A percentile compares a stretch with the other conserved stretches of the same genome.
phyloP scores from a whole-genome alignment of 2,113 vertebrate species.

The Myotis brandtii region DNA sequence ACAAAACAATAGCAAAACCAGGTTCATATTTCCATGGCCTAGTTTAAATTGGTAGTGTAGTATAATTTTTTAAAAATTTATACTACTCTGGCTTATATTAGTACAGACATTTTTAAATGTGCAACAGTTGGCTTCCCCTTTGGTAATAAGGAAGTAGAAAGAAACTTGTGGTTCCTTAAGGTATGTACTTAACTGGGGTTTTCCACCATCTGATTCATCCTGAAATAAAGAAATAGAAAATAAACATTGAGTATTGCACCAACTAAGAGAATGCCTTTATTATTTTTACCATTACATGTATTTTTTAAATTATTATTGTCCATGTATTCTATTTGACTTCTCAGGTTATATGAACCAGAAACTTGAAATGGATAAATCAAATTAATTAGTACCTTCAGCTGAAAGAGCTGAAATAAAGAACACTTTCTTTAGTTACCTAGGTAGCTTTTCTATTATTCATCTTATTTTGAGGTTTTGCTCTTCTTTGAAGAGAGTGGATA shows the following conservation, averaged over 20 bases:
- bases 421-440: not conserved
- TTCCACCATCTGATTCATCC: slow-evolving; percentile 28
- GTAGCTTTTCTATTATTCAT: not conserved
- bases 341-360: not conserved
- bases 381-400: not conserved
- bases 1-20: not conserved
- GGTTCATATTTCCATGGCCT: not conserved
- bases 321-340: not conserved
- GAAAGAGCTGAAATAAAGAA: not conserved
- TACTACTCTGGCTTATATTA: not conserved
- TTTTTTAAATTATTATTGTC: not conserved
- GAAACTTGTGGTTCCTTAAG: not conserved
- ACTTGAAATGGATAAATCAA: not conserved
- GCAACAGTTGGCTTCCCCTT: not conserved
- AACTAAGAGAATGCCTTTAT: not conserved
- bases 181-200: not conserved
- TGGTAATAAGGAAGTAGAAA: slow-evolving; percentile 53
- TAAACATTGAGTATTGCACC: not conserved
- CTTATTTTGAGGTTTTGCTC: not conserved
- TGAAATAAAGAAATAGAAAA: slow-evolving; percentile 38
- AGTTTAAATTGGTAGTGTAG: not conserved
- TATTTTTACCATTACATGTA: not conserved
- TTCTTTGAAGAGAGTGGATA: not conserved
- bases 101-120: not conserved
- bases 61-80: not conserved